Evolutionary conservation across 2,113 vertebrate species (phyloP).

Genomic region (Cinclus cinclus): DNA sequence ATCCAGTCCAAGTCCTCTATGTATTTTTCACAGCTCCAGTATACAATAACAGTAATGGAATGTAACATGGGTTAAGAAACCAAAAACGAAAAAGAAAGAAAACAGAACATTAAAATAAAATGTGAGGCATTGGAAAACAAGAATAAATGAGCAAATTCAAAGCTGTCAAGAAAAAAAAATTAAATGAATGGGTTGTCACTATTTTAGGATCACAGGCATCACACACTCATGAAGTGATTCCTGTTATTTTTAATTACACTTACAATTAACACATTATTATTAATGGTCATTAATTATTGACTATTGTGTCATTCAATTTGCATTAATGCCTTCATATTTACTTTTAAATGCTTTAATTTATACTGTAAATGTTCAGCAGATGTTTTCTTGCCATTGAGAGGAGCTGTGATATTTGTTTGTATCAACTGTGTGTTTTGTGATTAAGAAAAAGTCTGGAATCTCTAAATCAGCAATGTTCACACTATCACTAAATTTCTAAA

Average conservation of each 20-base stretch:
- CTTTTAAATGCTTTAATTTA: not conserved
- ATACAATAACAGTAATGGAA: slow-evolving; percentile 11
- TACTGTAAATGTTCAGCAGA: not conserved
- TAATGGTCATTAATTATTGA: not conserved
- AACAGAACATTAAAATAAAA: not conserved
- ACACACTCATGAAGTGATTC: not conserved
- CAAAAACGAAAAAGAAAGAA: not conserved
- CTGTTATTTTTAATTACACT: not conserved
- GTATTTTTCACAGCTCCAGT: slow-evolving; percentile 29
- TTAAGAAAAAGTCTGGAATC: not conserved
- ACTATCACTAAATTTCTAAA: not conserved
- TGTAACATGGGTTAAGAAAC: not conserved
- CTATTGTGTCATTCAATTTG: not conserved
- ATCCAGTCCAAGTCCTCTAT: not conserved
- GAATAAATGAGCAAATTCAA: not conserved
- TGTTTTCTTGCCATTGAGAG: not conserved
- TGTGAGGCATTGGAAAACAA: not conserved
- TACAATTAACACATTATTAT: not conserved
- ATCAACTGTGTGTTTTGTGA: not conserved
- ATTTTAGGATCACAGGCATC: not conserved
- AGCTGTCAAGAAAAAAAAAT: not conserved
- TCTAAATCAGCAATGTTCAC: not conserved
- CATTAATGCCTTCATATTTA: not conserved
- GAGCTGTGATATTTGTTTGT: not conserved
- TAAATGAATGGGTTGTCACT: not conserved